Evolutionary conservation across 2,888 invertebrate species (phyloP).

Genomic region (Ochropleura leucogaster): DNA sequence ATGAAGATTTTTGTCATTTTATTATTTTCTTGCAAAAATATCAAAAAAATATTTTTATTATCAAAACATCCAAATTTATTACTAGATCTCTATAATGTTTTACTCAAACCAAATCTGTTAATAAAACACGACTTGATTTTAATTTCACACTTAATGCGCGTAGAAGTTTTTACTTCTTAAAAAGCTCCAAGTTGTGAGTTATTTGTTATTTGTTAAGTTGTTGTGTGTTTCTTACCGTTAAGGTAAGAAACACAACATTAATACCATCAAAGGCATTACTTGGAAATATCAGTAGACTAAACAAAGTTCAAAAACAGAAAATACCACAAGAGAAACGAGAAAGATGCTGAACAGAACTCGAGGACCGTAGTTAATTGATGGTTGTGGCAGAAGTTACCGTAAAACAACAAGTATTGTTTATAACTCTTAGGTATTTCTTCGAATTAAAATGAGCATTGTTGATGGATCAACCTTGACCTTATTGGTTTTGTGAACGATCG

Average conservation of each 20-base stretch:
- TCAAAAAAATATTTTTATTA: too few relatives aligned
- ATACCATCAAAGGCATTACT: conserved; percentile 6
- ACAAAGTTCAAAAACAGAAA: conserved; percentile 7
- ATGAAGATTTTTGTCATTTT: background rate
- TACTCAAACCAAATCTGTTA: background rate
- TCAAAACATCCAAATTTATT: background rate
- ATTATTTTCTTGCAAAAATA: background rate
- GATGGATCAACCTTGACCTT: background rate
- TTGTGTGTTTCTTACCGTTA: too few relatives aligned
- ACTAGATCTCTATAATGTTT: background rate
- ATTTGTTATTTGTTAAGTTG: too few relatives aligned
- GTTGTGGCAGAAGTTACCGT: conserved; percentile 1
- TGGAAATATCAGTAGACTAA: background rate
- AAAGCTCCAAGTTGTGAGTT: background rate
- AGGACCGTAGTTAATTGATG: background rate
- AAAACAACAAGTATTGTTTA: conserved; percentile 29
- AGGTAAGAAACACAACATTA: background rate
- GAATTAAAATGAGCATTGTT: background rate
- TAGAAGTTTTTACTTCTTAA: background rate
- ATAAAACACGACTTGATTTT: too few relatives aligned
- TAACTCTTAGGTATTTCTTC: background rate
- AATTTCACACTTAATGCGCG: too few relatives aligned
- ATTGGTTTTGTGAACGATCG: background rate
- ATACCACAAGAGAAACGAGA: background rate
- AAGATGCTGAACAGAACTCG: background rate